Conservation (phyloP, 2,113 vertebrate genomes). For the Campylomormyrus tamandua region DNA sequence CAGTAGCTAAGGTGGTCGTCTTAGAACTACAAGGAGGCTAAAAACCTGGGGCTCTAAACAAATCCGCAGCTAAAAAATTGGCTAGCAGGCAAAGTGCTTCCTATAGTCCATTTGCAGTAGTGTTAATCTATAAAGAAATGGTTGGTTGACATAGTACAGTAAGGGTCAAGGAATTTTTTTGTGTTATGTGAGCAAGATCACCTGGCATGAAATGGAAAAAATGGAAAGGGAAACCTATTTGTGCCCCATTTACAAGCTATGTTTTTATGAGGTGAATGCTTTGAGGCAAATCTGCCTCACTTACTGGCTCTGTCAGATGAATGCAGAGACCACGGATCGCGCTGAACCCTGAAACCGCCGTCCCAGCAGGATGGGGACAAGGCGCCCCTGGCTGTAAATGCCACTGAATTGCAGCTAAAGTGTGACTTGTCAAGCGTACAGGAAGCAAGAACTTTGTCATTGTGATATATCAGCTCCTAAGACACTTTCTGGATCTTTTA, state of each 20-base stretch:
- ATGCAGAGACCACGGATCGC: background rate
- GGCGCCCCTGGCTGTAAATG: background rate
- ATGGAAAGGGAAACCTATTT: background rate
- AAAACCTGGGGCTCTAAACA: background rate
- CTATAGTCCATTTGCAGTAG: background rate
- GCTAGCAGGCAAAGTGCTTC: background rate
- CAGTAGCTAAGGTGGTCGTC: background rate
- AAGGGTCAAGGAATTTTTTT: slow-evolving; percentile 4
- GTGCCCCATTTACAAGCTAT: background rate
- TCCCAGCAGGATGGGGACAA: background rate
- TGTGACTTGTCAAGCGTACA: background rate
- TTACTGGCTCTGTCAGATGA: background rate
- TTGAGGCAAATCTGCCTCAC: background rate
- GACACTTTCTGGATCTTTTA: background rate
- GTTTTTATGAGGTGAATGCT: background rate
- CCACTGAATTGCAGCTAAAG: background rate
- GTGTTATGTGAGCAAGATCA: background rate
- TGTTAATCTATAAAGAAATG: background rate
- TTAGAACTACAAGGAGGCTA: background rate
- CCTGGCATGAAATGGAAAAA: background rate
- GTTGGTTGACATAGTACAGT: background rate
- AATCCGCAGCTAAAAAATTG: background rate
- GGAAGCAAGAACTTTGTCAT: background rate
- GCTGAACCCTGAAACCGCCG: background rate
- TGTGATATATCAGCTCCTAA: background rate